Evolutionary conservation across 2,113 vertebrate species (phyloP), one percentile per base, ranked within the genome.

Genomic region (Telmatochromis brichardi): DNA sequence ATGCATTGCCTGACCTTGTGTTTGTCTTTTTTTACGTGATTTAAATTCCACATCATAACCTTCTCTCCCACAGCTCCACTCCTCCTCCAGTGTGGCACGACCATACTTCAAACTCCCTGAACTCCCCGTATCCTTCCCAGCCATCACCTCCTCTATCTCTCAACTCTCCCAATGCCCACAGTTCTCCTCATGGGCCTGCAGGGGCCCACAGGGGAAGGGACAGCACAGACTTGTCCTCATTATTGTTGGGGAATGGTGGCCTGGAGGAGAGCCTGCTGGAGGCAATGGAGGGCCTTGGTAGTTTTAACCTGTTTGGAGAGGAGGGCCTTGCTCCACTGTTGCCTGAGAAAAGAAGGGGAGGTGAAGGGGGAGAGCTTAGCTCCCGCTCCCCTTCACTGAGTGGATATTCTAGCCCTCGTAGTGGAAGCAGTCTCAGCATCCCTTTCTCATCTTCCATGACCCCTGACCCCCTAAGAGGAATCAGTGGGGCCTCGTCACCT

Each of bases 321-420:
- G 94, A 51, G 23, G 81, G 92, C 42, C 97, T 97, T 5, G 97
- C 97, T 0, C 97, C 97, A 1, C 94, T 98, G 60, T 96, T 99
- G 78, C 98, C 98, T 0, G 97, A 98, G 95, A 99, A 99, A 93
- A 98, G 97, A 92, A 96, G 97, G 35, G 94, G 93, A 17, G 96
- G 96, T 0, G 98, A 98, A 86, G 96, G 95, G 6, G 97, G 96
- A 3, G 97, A 94, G 8, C 81, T 97, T 2, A 90, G 95, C 23
- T 98, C 97, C 0, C 47, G 90, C 55, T 98, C 97, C 2, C 97
- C 97, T 2, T 97, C 97, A 53, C 93, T 97, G 33, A 97, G 97
- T 5, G 97, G 97, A 15, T 98, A 97, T 88, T 98, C 97, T 57
- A 98, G 97, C 80, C 97, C 97, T 4, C 95, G 97, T 92, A 98